Percentiles rank a stretch among this genome's conserved stretches.
Conservation (phyloP, 92 coral and sea anemone species). For the Zoanthus solanderi region DNA sequence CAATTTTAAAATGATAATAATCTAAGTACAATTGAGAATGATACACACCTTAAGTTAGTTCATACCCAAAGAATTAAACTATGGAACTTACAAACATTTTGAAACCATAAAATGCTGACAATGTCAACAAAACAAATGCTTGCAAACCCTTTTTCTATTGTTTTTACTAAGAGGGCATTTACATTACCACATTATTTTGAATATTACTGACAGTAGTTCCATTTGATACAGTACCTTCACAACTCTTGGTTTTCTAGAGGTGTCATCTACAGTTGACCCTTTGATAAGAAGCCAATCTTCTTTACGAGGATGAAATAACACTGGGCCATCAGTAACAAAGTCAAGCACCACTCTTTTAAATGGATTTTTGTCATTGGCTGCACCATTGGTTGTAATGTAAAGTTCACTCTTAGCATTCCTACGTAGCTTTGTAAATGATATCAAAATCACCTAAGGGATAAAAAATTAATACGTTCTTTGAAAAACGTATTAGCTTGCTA, state of each 20-base stretch:
- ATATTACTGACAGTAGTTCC: background rate
- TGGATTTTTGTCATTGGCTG: slow-evolving; percentile 60
- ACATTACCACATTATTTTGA: background rate
- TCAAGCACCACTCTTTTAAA: slow-evolving; percentile 33
- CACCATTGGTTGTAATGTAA: slow-evolving; percentile 76
- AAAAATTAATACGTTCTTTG: background rate
- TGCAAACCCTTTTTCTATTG: too few species aligned
- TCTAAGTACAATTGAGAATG: too few species aligned
- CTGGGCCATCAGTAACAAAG: slow-evolving; percentile 69
- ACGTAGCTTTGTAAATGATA: slow-evolving; percentile 64
- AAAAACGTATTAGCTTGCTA: too few species aligned
- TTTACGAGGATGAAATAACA: slow-evolving; percentile 81
- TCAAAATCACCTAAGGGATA: slow-evolving; percentile 71
- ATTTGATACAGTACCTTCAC: background rate
- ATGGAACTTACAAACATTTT: too few species aligned
- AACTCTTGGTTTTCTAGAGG: background rate
- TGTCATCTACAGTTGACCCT: slow-evolving; percentile 16
- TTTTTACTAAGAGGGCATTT: too few species aligned
- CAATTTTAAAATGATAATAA: too few species aligned
- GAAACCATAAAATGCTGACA: too few species aligned
- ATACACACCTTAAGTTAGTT: too few species aligned
- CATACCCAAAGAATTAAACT: too few species aligned
- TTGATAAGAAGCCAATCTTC: slow-evolving; percentile 81
- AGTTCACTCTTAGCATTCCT: slow-evolving; percentile 48
- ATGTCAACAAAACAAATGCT: too few species aligned